Conservation (phyloP, 2,113 vertebrate species). For the Solea solea region DNA sequence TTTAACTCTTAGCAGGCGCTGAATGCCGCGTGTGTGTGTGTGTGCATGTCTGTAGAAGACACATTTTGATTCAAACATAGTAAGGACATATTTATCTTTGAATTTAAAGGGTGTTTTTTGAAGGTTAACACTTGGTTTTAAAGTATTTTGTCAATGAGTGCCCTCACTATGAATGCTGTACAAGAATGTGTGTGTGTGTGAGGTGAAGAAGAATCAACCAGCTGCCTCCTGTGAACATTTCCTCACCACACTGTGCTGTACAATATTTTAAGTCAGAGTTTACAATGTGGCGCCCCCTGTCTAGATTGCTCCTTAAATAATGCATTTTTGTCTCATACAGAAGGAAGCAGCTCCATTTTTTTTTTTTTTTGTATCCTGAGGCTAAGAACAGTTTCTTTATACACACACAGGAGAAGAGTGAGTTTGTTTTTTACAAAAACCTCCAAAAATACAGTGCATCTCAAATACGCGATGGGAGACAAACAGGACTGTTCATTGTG, state of each 20-base stretch:
- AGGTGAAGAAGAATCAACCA: conserved; percentile 45
- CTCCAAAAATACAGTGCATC: conserved; percentile 1
- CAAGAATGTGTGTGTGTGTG: background rate
- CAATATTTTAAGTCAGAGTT: conserved; percentile 24
- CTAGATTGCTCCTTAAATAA: conserved; percentile 3
- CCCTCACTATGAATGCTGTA: background rate
- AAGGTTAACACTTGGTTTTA: no score
- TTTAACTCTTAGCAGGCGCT: conserved; percentile 68
- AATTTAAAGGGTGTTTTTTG: background rate
- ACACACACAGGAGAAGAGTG: background rate
- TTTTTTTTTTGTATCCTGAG: background rate
- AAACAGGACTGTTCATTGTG: conserved; percentile 25
- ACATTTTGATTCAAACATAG: no score
- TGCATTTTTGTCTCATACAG: background rate
- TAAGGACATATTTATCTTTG: no score
- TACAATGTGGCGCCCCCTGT: conserved; percentile 56
- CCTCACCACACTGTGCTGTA: conserved; percentile 29
- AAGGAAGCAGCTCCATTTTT: background rate
- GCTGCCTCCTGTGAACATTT: conserved; percentile 46
- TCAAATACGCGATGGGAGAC: conserved; percentile 20
- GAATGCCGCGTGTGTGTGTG: conserved; percentile 20
- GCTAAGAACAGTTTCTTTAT: background rate
- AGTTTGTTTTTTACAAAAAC: conserved; percentile 2
- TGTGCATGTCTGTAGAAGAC: background rate
- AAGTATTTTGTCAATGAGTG: no score